Percentiles rank a stretch among this genome's conserved stretches.
Evolutionary conservation across 2,888 invertebrate genomes (phyloP).

Genomic region (Drosophila anomalata): DNA sequence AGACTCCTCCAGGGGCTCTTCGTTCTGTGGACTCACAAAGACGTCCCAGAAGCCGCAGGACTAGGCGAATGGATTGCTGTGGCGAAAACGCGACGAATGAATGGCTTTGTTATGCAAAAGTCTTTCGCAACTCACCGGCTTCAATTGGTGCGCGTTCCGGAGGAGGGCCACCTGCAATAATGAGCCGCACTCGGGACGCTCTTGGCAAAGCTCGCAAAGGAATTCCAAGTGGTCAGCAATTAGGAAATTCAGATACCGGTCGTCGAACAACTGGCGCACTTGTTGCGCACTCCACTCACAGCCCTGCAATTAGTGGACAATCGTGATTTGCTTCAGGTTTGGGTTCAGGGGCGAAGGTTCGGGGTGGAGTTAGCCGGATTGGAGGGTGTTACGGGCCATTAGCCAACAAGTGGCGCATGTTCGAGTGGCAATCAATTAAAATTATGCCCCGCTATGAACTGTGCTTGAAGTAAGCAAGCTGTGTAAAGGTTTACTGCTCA

Average conservation of each 20-base stretch:
- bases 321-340: slow-evolving; percentile 41
- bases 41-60: slow-evolving; percentile 62
- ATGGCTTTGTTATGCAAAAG: slow-evolving; percentile 58
- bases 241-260: slow-evolving; percentile 80
- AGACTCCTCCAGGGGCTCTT: slow-evolving; percentile 28
- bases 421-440: slow-evolving; percentile 74
- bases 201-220: slow-evolving; percentile 81
- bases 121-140: slow-evolving; percentile 71
- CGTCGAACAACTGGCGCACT: slow-evolving; percentile 80
- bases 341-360: background rate
- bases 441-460: slow-evolving; percentile 51
- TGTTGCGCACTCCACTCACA: slow-evolving; percentile 80
- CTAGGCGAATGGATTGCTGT: slow-evolving; percentile 69
- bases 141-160: slow-evolving; percentile 73
- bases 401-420: slow-evolving; percentile 62
- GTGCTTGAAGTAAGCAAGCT: slow-evolving; percentile 46
- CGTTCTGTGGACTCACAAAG: slow-evolving; percentile 46
- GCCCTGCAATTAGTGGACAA: slow-evolving; percentile 68
- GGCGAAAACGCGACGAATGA: slow-evolving; percentile 14
- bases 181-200: slow-evolving; percentile 80
- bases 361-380: background rate
- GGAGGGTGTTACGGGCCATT: slow-evolving; percentile 39
- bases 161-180: slow-evolving; percentile 79
- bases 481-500: slow-evolving; percentile 40
- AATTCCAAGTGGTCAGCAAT: slow-evolving; percentile 82